These are phyloP conservation scores for Nothoprocta perdicaria DNA, from an alignment of 2,113 vertebrate genomes.

Conservation along the genomic window DNA sequence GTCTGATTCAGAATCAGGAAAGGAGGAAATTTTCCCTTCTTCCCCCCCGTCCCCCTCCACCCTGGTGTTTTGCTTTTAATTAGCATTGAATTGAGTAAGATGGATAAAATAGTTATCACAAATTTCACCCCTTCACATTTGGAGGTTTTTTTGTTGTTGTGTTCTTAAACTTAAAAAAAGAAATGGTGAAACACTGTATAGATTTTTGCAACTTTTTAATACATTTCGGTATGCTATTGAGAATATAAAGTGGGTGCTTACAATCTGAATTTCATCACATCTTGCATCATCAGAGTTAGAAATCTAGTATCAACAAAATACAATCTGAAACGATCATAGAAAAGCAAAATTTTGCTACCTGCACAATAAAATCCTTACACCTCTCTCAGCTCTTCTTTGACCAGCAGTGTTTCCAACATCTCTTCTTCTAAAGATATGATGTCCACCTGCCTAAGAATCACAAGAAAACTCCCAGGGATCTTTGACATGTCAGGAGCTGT, in stretches of 20 bases:
- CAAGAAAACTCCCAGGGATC: background rate
- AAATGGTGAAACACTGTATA: background rate
- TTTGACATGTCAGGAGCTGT: fast-evolving
- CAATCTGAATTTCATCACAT: background rate
- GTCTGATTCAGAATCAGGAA: too few relatives aligned
- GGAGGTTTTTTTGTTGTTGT: fast-evolving
- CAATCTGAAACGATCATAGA: fast-evolving
- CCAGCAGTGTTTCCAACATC: background rate
- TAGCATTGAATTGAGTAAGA: too few relatives aligned
- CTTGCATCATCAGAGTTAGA: background rate
- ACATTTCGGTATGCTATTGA: too few relatives aligned
- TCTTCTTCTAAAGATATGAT: background rate
- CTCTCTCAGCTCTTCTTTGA: background rate
- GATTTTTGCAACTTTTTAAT: background rate
- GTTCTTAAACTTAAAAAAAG: background rate
- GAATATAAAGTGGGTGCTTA: too few relatives aligned
- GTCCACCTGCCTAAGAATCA: background rate
- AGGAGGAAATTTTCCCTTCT: background rate
- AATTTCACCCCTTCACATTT: too few relatives aligned
- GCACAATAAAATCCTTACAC: background rate
- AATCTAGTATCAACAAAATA: background rate
- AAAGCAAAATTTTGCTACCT: background rate
- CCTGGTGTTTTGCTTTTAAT: too few relatives aligned
- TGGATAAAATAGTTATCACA: too few relatives aligned
- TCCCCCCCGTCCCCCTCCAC: background rate